Percentiles rank a stretch among this genome's conserved stretches.
Conservation (phyloP, 2,113 vertebrate species). For the rabbit (Oryctolagus cuniculus) region mOryCun1.1 NC_091438.1:58737001-58737500, state of each 20-base stretch:
- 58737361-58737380: no score
- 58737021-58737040: not conserved
- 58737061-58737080: not conserved
- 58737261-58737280: constrained; percentile 37
- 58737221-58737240: constrained; percentile 45
- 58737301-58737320: no score
- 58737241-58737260: constrained; percentile 41
- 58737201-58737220: constrained; percentile 55
- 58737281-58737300: constrained; percentile 55
- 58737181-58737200: not conserved
- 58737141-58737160: not conserved
- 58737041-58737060: constrained; percentile 54
- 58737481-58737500: no score
- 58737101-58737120: constrained; percentile 41
- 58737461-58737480: no score
- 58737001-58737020: not conserved
- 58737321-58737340: no score
- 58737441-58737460: no score
- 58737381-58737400: no score
- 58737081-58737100: not conserved
- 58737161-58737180: not conserved
- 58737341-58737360: no score
- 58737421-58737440: no score
- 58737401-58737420: no score
- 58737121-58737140: not conserved